Conservation (phyloP, 2,113 vertebrate genomes). For the Xiphorhynchus elegans region DNA sequence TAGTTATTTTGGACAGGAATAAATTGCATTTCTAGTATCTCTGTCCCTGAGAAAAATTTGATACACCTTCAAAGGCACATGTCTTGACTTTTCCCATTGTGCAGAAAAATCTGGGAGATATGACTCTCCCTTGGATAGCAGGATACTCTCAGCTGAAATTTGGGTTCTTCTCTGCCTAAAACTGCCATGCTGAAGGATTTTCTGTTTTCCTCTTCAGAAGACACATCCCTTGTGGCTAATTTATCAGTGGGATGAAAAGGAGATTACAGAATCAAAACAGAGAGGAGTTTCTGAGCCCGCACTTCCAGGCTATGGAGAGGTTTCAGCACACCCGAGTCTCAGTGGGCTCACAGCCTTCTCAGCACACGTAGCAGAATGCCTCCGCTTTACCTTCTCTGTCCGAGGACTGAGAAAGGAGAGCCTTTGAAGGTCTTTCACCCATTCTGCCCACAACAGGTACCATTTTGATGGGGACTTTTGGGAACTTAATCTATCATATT, state of each 20-base stretch:
- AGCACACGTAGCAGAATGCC: accelerated
- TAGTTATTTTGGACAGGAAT: neutral
- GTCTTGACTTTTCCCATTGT: neutral
- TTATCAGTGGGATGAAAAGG: neutral
- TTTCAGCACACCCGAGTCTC: neutral
- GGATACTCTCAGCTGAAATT: neutral
- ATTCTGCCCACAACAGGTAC: neutral
- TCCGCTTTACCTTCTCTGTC: neutral
- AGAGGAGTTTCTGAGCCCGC: neutral
- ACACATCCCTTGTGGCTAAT: neutral
- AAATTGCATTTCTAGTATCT: neutral
- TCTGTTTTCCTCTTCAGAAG: neutral
- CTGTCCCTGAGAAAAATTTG: neutral
- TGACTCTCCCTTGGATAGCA: accelerated
- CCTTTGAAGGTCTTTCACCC: neutral
- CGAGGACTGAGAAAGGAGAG: neutral
- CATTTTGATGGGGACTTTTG: neutral
- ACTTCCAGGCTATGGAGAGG: neutral
- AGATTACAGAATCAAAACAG: neutral
- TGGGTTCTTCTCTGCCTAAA: neutral
- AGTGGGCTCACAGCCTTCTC: neutral
- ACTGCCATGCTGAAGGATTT: accelerated
- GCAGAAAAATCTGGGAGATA: neutral
- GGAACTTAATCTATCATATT: neutral
- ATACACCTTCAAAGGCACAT: neutral